Base-by-base conservation (phyloP, 1,140 invertebrate species). In the Philopotamus ludificatus region DNA sequence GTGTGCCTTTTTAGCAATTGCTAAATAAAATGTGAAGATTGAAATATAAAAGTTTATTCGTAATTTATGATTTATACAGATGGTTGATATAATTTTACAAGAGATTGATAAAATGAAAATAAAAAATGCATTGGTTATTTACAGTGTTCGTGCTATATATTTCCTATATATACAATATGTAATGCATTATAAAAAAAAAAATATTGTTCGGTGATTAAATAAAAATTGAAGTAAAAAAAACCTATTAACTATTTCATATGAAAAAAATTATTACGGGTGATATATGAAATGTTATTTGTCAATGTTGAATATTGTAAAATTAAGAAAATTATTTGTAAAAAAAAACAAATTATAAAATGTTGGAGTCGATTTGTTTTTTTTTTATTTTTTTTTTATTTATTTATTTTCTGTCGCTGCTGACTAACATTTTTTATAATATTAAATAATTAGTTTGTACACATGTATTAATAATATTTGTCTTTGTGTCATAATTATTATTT, bases 201-300 rank as follows among this genome's bases (percentile, higher is more conserved):
- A 47, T 60, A 42, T 60, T 60, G 57, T 60, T 60, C 57, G 41
- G 41, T 21, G 34, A 57, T 57, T 63, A 63, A 58, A 63, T 50
- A 53, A 67, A 57, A 58, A 59, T 54, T 61, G 49, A 66, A 20
- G 58, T 58, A 63, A 25, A 2, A 60, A 44, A 66, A 49, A 50
- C 49, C 65, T 70, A 69, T 70, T 66, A 62, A 70, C 63, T 70
- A 70, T 70, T 70, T 70, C 67, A 70, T 70, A 70, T 70, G 61
- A 70, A 66, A 66, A 66, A 28, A 66, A 60, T 45, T 65, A 61
- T 70, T 70, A 70, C 68, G 68, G 68, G 68, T 70, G 68, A 70
- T 70, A 70, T 70, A 70, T 70, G 65, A 66, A 67, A 67, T 65
- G 68, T 70, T 70, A 67, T 70, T 70, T 70, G 68, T 70, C 68